Percentiles rank a stretch among this genome's conserved stretches.
Evolutionary conservation across 2,888 invertebrate species (phyloP).

Genomic region (Netelia inedita): DNA sequence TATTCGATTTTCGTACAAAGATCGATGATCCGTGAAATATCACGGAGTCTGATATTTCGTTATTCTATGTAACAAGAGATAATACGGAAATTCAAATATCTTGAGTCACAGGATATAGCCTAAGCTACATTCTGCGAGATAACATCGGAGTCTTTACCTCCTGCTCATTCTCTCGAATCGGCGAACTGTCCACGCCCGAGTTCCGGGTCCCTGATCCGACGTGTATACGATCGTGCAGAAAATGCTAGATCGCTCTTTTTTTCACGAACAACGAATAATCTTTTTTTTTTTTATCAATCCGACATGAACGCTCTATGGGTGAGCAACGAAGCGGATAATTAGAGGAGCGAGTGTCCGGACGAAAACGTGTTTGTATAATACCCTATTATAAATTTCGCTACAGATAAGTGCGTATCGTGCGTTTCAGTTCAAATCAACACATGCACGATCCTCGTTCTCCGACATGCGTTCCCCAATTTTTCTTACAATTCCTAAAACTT

Average conservation of each 20-base stretch:
- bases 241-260: constrained; percentile 54
- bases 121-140: constrained; percentile 17
- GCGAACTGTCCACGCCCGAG: constrained; percentile 59
- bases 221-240: constrained; percentile 21
- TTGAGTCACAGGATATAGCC: constrained; percentile 25
- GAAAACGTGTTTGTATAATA: constrained; percentile 40
- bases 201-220: constrained; percentile 62
- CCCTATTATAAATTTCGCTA: neutral
- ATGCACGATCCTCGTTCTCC: too few relatives aligned
- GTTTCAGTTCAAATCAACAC: too few relatives aligned
- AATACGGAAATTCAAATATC: constrained; percentile 33
- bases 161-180: constrained; percentile 62
- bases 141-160: constrained; percentile 45
- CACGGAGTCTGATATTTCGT: neutral
- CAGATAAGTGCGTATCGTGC: neutral
- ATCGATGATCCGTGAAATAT: too few relatives aligned
- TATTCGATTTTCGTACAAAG: too few relatives aligned
- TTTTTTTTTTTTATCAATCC: constrained; percentile 39
- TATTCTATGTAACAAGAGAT: neutral
- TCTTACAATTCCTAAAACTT: too few relatives aligned
- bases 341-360: constrained; percentile 42
- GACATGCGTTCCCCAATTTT: too few relatives aligned
- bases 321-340: constrained; percentile 60
- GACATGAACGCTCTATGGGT: constrained; percentile 39
- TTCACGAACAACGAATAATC: constrained; percentile 15